Evolutionary conservation across 2,113 vertebrate species (phyloP).

Genomic region (Corythoichthys intestinalis): DNA sequence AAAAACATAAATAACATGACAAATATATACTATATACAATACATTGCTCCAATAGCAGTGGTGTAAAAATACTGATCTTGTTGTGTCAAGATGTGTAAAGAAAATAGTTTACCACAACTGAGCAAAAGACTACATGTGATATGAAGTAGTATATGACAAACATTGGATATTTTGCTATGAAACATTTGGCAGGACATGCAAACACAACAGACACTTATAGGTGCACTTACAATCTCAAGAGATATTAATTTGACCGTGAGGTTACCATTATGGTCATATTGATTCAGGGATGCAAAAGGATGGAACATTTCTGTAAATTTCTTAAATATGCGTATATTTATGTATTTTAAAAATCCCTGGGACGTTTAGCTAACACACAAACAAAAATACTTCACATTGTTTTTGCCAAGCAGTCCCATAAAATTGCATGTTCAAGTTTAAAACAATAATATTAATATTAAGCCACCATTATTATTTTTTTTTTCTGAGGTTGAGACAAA

Average conservation of each 20-base stretch:
- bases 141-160: neutral
- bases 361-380: no score
- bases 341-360: no score
- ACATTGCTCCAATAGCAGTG: slow-evolving; percentile 31
- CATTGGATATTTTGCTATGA: neutral
- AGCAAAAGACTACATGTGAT: neutral
- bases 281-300: no score
- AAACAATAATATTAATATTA: no score
- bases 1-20: slow-evolving; percentile 50
- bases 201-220: neutral
- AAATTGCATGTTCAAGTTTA: no score
- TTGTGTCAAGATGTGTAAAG: slow-evolving; percentile 30
- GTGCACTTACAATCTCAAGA: neutral
- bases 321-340: no score
- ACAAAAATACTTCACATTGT: no score
- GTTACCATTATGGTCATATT: neutral
- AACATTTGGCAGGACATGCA: neutral
- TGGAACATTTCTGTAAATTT: no score
- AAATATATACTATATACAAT: slow-evolving; percentile 34
- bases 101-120: neutral
- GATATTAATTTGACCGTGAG: no score
- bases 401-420: no score
- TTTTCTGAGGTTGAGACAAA: neutral
- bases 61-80: slow-evolving; percentile 28
- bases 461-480: no score